phyloP scores from a whole-genome alignment of 2,113 vertebrate genomes.

The Callionymus lyra region DNA sequence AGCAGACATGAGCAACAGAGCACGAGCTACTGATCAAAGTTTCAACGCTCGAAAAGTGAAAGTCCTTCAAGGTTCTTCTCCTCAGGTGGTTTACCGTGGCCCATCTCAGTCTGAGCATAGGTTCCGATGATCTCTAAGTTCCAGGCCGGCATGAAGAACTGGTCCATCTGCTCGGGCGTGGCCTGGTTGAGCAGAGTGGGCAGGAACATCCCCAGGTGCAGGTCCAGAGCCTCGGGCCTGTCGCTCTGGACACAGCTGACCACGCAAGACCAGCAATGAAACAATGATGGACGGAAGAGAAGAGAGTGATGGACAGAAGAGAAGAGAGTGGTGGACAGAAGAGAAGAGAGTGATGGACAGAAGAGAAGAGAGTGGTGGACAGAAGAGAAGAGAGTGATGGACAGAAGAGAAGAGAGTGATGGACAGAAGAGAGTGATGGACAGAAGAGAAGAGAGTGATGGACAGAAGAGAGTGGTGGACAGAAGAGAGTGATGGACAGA shows the following conservation, averaged over 20 bases:
- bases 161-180: slow-evolving; percentile 86
- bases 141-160: slow-evolving; percentile 96
- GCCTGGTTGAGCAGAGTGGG: slow-evolving; percentile 96
- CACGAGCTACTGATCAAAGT: too few relatives aligned
- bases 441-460: slow-evolving; percentile 38
- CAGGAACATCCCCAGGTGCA: slow-evolving; percentile 98
- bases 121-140: slow-evolving; percentile 97
- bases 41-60: too few relatives aligned
- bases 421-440: neutral
- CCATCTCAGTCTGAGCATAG: slow-evolving; percentile 98
- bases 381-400: neutral
- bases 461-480: slow-evolving; percentile 12
- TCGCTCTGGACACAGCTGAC: slow-evolving; percentile 80
- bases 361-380: neutral
- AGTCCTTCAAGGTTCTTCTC: slow-evolving; percentile 3
- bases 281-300: slow-evolving; percentile 13
- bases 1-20: too few relatives aligned
- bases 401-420: neutral
- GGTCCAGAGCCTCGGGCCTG: slow-evolving; percentile 86
- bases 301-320: slow-evolving; percentile 15
- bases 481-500: too few relatives aligned
- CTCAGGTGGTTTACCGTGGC: slow-evolving; percentile 84
- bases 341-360: neutral
- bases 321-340: slow-evolving; percentile 9
- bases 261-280: too few relatives aligned